phyloP scores from a whole-genome alignment of 2,113 vertebrate genomes.

The Apteryx mantelli region DNA sequence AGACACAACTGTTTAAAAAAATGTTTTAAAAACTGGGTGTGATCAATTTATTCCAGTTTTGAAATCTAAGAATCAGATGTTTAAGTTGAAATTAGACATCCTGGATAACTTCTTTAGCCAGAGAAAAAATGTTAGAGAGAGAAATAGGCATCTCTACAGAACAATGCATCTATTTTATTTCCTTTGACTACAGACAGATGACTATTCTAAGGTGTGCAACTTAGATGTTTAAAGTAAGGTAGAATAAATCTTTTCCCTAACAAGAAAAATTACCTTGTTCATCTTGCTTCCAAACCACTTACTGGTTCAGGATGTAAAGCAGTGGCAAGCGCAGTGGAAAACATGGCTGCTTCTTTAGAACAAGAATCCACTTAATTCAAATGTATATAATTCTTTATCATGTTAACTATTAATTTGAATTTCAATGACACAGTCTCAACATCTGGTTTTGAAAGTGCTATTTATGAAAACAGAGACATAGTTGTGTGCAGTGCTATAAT shows the following conservation, averaged over 20 bases:
- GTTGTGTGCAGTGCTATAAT: background rate
- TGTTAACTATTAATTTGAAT: conserved; percentile 59
- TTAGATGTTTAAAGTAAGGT: background rate
- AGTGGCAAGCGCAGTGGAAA: background rate
- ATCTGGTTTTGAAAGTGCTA: conserved; percentile 49
- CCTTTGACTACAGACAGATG: background rate
- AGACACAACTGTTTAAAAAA: background rate
- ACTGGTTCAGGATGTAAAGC: background rate
- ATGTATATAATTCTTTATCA: background rate
- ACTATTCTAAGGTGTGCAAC: background rate
- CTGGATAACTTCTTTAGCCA: background rate
- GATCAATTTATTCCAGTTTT: background rate
- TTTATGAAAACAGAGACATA: conserved; percentile 45
- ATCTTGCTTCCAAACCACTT: background rate
- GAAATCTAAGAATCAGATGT: background rate
- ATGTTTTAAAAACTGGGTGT: rapidly evolving
- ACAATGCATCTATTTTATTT: background rate
- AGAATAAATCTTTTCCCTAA: background rate
- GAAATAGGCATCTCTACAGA: background rate
- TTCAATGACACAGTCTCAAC: conserved; percentile 30
- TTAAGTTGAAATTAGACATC: background rate
- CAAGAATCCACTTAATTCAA: background rate
- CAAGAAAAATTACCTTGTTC: background rate
- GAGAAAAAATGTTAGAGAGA: background rate
- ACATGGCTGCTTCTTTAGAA: background rate